Conservation (phyloP, 1,140 invertebrate species). For the Trichoplusia ni region DNA sequence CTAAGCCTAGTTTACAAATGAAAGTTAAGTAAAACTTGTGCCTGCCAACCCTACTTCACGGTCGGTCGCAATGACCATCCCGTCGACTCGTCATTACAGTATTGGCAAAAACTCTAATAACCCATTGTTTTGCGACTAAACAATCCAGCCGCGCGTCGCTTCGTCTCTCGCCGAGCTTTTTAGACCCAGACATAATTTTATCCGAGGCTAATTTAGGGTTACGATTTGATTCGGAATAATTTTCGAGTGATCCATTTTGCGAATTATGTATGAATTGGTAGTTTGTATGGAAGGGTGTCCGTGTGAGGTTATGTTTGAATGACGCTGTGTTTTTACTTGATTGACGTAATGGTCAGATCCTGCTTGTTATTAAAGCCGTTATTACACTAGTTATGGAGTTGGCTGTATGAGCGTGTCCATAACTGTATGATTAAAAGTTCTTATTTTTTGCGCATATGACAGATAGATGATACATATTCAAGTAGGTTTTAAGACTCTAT, state of each 20-base stretch:
- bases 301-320: not conserved
- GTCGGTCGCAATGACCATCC: conserved; percentile 39
- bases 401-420: not conserved
- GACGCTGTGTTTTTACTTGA: not conserved
- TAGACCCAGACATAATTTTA: conserved; percentile 4
- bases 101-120: conserved; percentile 65
- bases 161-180: not conserved
- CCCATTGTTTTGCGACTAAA: conserved; percentile 50
- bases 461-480: too few species aligned
- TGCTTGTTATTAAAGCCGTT: conserved; percentile 9
- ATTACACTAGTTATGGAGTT: not conserved
- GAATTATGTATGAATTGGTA: not conserved
- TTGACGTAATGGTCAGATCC: not conserved
- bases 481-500: too few species aligned
- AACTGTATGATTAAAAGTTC: conserved; percentile 3
- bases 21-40: not conserved
- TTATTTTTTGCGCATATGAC: too few species aligned
- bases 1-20: too few species aligned
- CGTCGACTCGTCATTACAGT: conserved; percentile 40
- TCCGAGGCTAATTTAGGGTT: conserved; percentile 11
- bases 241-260: not conserved
- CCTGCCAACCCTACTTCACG: conserved; percentile 31
- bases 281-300: not conserved
- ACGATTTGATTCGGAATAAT: not conserved
- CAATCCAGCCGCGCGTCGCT: conserved; percentile 22